Percentiles rank a stretch among this genome's conserved stretches.
phyloP scores from a whole-genome alignment of 2,888 invertebrate species.

The Cremastinae sp. region DNA sequence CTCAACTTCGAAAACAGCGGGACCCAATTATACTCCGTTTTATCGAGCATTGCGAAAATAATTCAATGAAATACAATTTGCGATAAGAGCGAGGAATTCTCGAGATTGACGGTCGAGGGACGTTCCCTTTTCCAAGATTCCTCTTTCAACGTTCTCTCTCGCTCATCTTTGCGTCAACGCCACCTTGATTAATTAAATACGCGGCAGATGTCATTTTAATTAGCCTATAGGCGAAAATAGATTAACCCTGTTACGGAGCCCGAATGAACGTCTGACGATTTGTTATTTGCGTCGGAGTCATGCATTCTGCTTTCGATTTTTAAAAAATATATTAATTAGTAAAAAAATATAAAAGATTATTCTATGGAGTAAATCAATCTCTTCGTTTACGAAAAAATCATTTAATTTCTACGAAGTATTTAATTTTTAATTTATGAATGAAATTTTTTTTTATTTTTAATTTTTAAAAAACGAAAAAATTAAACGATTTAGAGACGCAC shows the following conservation, averaged over 20 bases:
- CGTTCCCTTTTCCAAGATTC: conserved; percentile 11
- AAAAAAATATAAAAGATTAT: no score
- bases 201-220: conserved; percentile 21
- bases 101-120: conserved; percentile 11
- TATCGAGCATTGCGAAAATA: conserved; percentile 5
- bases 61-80: conserved; percentile 9
- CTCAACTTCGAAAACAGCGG: neutral
- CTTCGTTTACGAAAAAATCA: neutral
- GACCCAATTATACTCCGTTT: conserved; percentile 6
- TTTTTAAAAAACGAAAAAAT: no score
- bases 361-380: no score
- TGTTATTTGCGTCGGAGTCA: no score
- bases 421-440: neutral
- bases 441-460: conserved; percentile 2
- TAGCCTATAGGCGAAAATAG: conserved; percentile 35
- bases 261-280: neutral
- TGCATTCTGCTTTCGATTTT: no score
- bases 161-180: neutral
- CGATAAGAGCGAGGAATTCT: conserved; percentile 21
- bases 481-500: no score
- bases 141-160: conserved; percentile 4
- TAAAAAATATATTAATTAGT: no score
- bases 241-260: conserved; percentile 23
- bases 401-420: neutral
- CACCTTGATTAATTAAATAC: conserved; percentile 21